phyloP scores from a whole-genome alignment of 2,888 invertebrate species.

The Melieria picta region DNA sequence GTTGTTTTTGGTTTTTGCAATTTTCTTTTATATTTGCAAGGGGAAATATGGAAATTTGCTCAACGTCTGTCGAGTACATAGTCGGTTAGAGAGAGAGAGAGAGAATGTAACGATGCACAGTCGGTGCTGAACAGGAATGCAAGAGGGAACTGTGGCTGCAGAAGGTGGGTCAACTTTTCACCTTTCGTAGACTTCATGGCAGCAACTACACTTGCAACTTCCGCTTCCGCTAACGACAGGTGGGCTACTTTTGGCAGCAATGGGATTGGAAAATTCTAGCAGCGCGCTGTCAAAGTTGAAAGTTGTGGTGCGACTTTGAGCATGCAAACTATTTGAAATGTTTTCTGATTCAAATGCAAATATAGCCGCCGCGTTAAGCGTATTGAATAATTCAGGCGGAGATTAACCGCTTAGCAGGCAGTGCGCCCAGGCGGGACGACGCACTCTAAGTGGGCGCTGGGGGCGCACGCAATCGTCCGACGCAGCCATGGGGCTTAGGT shows the following conservation, averaged over 20 bases:
- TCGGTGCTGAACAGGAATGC: no score
- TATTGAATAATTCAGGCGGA: conserved; percentile 22
- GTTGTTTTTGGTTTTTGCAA: no score
- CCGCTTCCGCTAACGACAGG: not conserved
- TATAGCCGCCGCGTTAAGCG: not conserved
- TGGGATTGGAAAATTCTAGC: not conserved
- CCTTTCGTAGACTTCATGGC: not conserved
- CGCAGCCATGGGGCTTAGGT: not conserved
- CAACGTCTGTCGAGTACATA: no score
- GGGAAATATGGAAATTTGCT: no score
- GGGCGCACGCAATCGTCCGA: no score
- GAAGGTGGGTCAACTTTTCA: not conserved
- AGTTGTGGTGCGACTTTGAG: not conserved
- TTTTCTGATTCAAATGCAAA: conserved; percentile 21
- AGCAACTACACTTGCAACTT: not conserved
- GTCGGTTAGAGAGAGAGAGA: no score
- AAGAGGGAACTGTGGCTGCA: no score
- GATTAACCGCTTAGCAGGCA: conserved; percentile 4
- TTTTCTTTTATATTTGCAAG: no score
- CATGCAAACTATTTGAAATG: conserved; percentile 22
- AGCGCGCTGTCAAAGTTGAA: not conserved
- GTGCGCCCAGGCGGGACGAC: not conserved
- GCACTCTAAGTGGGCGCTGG: not conserved
- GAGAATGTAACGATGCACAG: no score
- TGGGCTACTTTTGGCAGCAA: not conserved